Percentiles rank a stretch among this genome's conserved stretches.
Evolutionary conservation across 53 echinoderm and acorn worm species (phyloP).

Genomic region (Antedon mediterranea): DNA sequence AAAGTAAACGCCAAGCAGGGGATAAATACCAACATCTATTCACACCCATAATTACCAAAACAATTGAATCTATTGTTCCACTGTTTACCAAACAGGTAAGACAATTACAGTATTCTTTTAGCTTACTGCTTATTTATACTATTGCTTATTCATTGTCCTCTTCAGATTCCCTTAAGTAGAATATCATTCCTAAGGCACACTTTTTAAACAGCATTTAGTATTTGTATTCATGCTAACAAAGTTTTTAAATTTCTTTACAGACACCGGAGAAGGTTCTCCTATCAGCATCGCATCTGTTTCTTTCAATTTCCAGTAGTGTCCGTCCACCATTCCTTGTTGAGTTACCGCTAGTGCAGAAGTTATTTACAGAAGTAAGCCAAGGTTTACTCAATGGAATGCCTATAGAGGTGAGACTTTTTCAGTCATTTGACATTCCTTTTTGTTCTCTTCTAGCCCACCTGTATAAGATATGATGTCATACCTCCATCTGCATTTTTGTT

Average conservation of each 20-base stretch:
- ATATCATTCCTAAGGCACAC: too few relatives aligned
- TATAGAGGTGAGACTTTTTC: constrained; percentile 64
- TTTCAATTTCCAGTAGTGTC: constrained; percentile 75
- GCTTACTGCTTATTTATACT: too few relatives aligned
- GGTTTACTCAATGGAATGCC: constrained; percentile 61
- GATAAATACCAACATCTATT: constrained; percentile 56
- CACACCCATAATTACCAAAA: constrained; percentile 61
- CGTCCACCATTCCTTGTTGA: constrained; percentile 81
- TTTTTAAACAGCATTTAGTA: background rate
- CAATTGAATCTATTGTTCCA: constrained; percentile 63
- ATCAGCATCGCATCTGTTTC: constrained; percentile 79
- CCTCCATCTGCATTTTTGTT: background rate
- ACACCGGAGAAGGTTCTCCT: constrained; percentile 76
- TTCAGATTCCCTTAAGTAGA: too few relatives aligned
- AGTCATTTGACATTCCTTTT: too few relatives aligned
- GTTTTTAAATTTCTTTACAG: constrained; percentile 12
- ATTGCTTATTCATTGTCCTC: too few relatives aligned
- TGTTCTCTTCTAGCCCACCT: too few relatives aligned
- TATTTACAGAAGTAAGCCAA: constrained; percentile 90
- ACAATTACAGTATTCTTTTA: too few relatives aligned
- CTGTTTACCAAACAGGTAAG: constrained; percentile 50
- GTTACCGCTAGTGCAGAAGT: constrained; percentile 63
- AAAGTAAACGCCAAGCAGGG: constrained; percentile 48
- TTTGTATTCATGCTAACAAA: background rate
- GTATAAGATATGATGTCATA: background rate